These are phyloP conservation scores for Hylyphantes graminicola DNA, from an alignment of 1,140 invertebrate species.

Conservation along the genomic window DNA sequence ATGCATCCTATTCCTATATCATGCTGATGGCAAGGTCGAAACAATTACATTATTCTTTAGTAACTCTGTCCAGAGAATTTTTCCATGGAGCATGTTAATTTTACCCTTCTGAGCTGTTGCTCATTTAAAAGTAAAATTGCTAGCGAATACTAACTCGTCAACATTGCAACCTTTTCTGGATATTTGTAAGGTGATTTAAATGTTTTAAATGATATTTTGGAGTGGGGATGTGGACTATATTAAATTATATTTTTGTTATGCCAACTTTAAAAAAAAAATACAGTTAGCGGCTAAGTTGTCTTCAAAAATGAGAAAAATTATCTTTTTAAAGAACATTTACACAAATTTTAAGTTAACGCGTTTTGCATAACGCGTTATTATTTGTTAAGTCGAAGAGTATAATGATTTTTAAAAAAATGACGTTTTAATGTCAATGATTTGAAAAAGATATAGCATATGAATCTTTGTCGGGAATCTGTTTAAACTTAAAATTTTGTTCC, in stretches of 20 bases:
- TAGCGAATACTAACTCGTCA: neutral
- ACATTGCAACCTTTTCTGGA: neutral
- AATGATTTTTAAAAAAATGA: no score
- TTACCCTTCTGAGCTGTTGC: neutral
- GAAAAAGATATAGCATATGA: no score
- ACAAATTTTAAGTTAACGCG: no score
- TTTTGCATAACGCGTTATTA: no score
- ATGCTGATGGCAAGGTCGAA: slow-evolving; percentile 29
- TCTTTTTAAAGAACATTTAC: no score
- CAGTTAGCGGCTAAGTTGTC: neutral
- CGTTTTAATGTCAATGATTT: no score
- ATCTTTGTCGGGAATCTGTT: no score
- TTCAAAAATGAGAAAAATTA: neutral
- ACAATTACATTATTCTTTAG: neutral
- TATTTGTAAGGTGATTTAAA: neutral
- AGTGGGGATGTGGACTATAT: neutral
- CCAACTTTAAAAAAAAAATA: neutral
- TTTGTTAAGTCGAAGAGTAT: no score
- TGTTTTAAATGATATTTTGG: neutral
- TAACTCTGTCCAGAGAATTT: no score
- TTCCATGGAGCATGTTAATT: neutral
- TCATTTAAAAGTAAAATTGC: slow-evolving; percentile 15
- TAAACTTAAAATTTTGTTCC: no score
- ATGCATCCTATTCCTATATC: slow-evolving; percentile 9
- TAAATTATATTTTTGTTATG: neutral